Percentiles rank a stretch among this genome's conserved stretches.
Evolutionary conservation across 2,797 vertebrate species (phyloP).

Genomic region (Zenarchopterus dispar): DNA sequence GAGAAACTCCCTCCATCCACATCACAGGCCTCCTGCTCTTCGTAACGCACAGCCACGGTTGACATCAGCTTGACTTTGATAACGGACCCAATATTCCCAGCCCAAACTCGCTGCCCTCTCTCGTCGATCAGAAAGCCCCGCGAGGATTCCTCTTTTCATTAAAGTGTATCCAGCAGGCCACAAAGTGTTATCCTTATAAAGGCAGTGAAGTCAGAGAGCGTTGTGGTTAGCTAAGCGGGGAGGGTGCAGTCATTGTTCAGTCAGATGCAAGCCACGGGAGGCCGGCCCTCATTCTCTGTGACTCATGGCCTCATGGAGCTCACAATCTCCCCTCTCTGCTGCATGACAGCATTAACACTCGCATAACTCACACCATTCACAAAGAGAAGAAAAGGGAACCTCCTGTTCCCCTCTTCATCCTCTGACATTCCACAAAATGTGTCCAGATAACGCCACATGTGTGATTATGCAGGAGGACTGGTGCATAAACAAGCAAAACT

Average conservation of each 20-base stretch:
- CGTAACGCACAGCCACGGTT: conserved; percentile 31
- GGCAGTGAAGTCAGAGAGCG: conserved; percentile 57
- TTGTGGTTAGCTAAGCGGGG: conserved; percentile 53
- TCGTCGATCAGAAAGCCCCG: conserved; percentile 29
- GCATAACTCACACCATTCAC: too few species aligned
- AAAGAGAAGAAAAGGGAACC: not conserved
- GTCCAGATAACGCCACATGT: not conserved
- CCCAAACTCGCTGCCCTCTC: conserved; percentile 22
- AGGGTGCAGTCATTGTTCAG: conserved; percentile 66
- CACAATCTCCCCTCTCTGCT: conserved; percentile 20
- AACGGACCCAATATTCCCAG: not conserved
- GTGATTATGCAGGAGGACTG: conserved; percentile 8
- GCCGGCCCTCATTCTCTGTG: conserved; percentile 63
- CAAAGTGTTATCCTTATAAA: conserved; percentile 63
- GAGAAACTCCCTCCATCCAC: conserved; percentile 23
- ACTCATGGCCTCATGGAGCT: conserved; percentile 66
- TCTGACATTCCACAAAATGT: not conserved
- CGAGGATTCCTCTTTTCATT: conserved; percentile 58
- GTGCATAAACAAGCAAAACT: not conserved
- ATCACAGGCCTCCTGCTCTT: conserved; percentile 25
- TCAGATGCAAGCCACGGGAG: conserved; percentile 62
- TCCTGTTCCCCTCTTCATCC: not conserved
- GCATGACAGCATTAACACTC: conserved; percentile 22
- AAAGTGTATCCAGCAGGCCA: conserved; percentile 37
- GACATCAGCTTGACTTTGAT: conserved; percentile 41